Conservation (phyloP, 2,113 vertebrate genomes). For the Apistogramma diplotaenia region DNA sequence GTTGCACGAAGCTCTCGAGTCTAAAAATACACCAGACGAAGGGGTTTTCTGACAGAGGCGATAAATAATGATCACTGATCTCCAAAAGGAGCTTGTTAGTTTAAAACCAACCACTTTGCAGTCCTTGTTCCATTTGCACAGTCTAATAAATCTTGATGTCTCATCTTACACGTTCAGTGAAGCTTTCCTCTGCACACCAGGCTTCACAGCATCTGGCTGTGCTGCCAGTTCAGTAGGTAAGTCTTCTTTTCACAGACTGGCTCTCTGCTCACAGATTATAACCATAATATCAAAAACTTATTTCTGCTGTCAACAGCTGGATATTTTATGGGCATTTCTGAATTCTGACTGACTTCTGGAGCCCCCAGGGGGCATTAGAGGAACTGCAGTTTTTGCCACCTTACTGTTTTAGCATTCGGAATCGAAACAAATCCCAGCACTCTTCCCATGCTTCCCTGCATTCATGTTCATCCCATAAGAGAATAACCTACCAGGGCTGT, state of each 20-base stretch:
- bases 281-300: not conserved
- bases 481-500: not conserved
- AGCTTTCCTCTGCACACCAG: not conserved
- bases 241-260: not conserved
- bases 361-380: not conserved
- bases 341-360: rapidly evolving
- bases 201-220: too few relatives aligned
- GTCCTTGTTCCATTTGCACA: not conserved
- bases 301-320: not conserved
- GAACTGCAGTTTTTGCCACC: not conserved
- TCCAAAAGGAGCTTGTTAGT: too few relatives aligned
- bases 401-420: too few relatives aligned
- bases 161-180: not conserved
- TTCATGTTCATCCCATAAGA: too few relatives aligned
- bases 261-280: not conserved
- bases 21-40: not conserved
- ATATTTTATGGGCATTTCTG: rapidly evolving
- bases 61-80: not conserved
- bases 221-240: not conserved
- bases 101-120: not conserved
- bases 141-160: not conserved
- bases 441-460: too few relatives aligned
- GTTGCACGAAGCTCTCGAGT: not conserved
- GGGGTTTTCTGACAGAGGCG: not conserved
- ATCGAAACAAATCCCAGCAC: too few relatives aligned